Evolutionary conservation across 2,888 invertebrate species (phyloP), one percentile per base, ranked within the genome.

Genomic region (Galerucella nymphaeae): DNA sequence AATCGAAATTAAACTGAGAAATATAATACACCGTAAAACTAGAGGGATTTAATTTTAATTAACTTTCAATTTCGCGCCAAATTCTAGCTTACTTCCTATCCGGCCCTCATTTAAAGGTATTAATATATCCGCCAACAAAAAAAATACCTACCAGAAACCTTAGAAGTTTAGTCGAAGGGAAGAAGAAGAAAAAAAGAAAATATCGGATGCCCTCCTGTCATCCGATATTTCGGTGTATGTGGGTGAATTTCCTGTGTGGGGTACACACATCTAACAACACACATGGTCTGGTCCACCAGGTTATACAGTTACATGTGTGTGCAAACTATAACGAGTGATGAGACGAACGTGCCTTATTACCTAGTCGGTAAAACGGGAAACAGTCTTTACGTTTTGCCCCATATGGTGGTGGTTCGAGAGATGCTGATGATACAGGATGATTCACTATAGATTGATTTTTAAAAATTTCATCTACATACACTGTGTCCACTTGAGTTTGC

Each of bases 191-290:
- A 67, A 66, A 72, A 45, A 63, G 57, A 61, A 16, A 18, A 67
- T 69, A 68, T 68, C 71, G 71, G 71, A 66, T 71, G 66, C 65
- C 58, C 57, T 57, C 50, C 62, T 57, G 72, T 62, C 38, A 72
- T 68, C 50, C 64, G 68, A 72, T 69, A 53, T 42, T 64, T 62
- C 64, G 42, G 68, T 65, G 68, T 62, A 62, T 68, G 72, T 72
- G 72, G 68, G 72, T 58, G 68, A 63, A 50, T 64, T 72, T 72
- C 72, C 72, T 67, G 72, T 72, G 55, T 57, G 66, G 58, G 64
- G 50, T n/a, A 48, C 48, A 42, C 30, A 30, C 30, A 30, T 30
- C 30, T 30, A 30, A 57, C 64, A 70, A 41, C 58, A 58, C 71
- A 62, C 66, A 66, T 62, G 55, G 14, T 64, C 55, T 42, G 57